phyloP scores from a whole-genome alignment of 2,113 vertebrate species.

The Oreochromis spilurus region DNA sequence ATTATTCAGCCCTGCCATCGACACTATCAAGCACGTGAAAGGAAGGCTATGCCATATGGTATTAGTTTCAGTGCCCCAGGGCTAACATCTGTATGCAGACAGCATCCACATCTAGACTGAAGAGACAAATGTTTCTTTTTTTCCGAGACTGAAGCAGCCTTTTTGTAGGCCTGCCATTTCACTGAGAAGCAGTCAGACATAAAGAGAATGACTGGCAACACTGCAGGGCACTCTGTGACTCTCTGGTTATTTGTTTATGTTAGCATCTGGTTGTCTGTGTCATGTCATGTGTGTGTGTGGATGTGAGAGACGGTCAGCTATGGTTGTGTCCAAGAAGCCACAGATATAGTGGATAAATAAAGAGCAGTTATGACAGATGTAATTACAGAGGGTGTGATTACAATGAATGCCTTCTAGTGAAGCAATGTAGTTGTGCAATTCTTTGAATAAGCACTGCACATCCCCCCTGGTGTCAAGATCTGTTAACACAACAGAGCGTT shows the following conservation, averaged over 20 bases:
- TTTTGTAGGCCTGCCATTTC: slow-evolving; percentile 8
- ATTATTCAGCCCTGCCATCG: background rate
- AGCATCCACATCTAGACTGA: slow-evolving; percentile 7
- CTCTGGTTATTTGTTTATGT: slow-evolving; percentile 19
- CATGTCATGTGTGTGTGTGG: background rate
- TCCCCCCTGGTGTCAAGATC: background rate
- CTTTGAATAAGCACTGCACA: background rate
- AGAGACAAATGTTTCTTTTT: slow-evolving; percentile 21
- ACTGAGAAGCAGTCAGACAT: slow-evolving; percentile 12
- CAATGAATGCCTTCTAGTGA: background rate
- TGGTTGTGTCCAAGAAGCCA: background rate
- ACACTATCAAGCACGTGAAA: background rate
- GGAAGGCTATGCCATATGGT: slow-evolving; percentile 19
- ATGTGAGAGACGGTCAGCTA: background rate
- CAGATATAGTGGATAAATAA: background rate
- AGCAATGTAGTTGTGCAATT: background rate
- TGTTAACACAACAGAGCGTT: background rate
- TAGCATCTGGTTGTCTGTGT: background rate
- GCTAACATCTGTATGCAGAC: slow-evolving; percentile 53
- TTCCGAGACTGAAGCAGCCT: background rate
- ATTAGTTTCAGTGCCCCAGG: slow-evolving; percentile 31
- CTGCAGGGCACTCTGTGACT: slow-evolving; percentile 12
- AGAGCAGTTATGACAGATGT: background rate
- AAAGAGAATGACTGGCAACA: slow-evolving; percentile 14
- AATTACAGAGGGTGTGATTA: background rate